These are phyloP conservation scores for Brachypteracias leptosomus DNA, from an alignment of 2,113 vertebrate genomes.

Conservation along the genomic window DNA sequence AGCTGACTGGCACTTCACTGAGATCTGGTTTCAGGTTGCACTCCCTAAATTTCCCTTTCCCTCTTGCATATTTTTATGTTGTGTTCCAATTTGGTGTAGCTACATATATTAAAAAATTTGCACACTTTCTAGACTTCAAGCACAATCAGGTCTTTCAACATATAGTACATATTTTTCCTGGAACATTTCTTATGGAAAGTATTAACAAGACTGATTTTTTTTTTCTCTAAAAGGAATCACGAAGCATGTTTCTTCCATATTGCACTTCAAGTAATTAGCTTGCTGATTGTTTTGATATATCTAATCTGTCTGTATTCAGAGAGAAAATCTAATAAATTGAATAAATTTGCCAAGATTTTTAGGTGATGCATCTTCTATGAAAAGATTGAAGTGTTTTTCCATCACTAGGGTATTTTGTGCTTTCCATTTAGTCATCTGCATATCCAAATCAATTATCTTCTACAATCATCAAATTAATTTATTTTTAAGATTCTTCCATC, in stretches of 20 bases:
- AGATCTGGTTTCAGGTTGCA: neutral
- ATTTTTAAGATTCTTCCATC: neutral
- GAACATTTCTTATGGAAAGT: neutral
- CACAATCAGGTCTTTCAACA: neutral
- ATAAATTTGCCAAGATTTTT: neutral
- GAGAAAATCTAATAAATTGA: neutral
- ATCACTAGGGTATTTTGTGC: neutral
- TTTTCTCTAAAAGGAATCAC: neutral
- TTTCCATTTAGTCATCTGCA: neutral
- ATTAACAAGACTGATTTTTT: neutral
- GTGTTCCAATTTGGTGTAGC: neutral
- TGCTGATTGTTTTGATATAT: neutral
- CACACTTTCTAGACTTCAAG: neutral
- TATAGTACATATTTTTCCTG: neutral
- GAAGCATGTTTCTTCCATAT: neutral
- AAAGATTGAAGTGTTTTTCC: neutral
- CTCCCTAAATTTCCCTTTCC: neutral
- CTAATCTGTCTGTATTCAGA: neutral
- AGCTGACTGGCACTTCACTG: neutral
- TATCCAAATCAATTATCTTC: constrained; percentile 1
- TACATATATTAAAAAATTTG: neutral
- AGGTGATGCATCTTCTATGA: neutral
- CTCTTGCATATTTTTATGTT: neutral
- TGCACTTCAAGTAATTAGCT: neutral
- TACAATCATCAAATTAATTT: neutral